phyloP scores from a whole-genome alignment of 2,797 vertebrate species.

The Eulemur mongoz region DNA sequence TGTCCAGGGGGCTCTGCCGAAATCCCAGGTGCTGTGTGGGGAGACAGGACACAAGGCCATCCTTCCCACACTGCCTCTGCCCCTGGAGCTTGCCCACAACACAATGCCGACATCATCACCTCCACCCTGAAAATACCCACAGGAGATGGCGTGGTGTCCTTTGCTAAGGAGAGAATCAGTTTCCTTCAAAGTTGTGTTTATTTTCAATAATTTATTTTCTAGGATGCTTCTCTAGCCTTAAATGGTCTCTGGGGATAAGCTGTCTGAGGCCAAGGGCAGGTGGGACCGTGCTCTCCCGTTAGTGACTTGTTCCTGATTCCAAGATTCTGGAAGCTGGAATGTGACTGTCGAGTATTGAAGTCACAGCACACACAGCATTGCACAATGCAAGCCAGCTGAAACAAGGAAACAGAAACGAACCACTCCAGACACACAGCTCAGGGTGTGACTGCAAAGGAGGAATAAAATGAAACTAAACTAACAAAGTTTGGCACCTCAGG shows the following conservation, averaged over 20 bases:
- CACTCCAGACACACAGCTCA: neutral
- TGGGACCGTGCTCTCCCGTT: neutral
- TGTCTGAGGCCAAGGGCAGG: neutral
- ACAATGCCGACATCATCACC: rapidly evolving
- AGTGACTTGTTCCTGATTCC: neutral
- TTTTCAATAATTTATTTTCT: neutral
- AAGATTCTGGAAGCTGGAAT: neutral
- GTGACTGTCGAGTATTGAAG: neutral
- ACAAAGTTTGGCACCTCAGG: neutral
- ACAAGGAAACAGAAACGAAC: neutral
- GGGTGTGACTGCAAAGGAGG: neutral
- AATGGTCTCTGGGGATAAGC: neutral
- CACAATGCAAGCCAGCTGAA: neutral
- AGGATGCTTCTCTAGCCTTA: neutral
- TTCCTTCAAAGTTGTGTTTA: neutral
- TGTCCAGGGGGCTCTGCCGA: neutral
- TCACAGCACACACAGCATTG: neutral
- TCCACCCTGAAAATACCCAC: too few relatives aligned
- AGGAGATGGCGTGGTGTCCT: neutral
- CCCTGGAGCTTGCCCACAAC: neutral
- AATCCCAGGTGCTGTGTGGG: neutral
- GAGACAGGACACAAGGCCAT: neutral
- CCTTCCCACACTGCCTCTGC: neutral
- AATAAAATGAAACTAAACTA: neutral
- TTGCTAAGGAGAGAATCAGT: neutral